A percentile compares a stretch with the other conserved stretches of the same genome.
Evolutionary conservation across 2,797 vertebrate genomes (phyloP).

Genomic region (Dallia pectoralis): DNA sequence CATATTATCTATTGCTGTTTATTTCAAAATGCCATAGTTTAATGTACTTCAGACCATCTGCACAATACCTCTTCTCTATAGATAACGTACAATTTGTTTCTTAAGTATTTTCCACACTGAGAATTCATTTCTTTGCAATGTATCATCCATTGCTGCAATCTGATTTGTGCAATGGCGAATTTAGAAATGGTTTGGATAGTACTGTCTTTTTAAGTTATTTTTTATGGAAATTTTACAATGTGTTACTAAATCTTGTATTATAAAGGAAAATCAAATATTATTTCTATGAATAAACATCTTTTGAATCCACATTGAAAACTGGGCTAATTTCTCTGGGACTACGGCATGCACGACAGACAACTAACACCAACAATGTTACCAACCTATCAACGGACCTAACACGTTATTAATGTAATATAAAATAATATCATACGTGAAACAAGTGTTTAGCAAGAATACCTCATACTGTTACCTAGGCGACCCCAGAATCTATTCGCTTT

Average conservation of each 20-base stretch:
- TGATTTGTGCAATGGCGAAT: background rate
- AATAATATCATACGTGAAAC: background rate
- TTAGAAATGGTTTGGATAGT: conserved; percentile 1
- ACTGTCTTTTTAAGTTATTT: conserved; percentile 9
- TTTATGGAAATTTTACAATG: conserved; percentile 13
- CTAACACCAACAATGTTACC: background rate
- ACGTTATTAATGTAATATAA: background rate
- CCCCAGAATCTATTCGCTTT: too few species aligned
- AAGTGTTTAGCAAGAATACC: background rate
- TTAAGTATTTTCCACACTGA: background rate
- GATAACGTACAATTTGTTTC: background rate
- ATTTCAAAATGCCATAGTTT: conserved; percentile 1
- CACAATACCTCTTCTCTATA: background rate
- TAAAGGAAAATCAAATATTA: background rate
- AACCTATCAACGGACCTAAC: background rate
- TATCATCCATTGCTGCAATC: background rate
- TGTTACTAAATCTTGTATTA: conserved; percentile 14
- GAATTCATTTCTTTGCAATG: background rate
- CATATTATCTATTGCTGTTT: background rate
- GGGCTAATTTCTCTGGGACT: background rate
- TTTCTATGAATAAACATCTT: conserved; percentile 2
- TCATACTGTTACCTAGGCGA: background rate
- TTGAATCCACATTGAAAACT: background rate
- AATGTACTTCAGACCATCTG: background rate
- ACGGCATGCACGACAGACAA: background rate